These are phyloP conservation scores for Nesoenas mayeri DNA, from an alignment of 2,113 vertebrate species.

Conservation along the genomic window DNA sequence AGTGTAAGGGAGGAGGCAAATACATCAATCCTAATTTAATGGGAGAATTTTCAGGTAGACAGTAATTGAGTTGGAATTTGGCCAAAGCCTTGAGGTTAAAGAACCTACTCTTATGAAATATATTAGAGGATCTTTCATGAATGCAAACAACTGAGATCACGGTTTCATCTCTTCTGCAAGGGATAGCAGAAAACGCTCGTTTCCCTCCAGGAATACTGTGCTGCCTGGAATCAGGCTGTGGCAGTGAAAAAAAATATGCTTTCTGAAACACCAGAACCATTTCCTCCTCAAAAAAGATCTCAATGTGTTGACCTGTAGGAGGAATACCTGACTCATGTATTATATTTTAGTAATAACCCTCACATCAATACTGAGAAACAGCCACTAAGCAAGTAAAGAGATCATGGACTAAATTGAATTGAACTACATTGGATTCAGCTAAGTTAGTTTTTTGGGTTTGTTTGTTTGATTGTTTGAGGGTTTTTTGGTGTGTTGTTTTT, in stretches of 20 bases:
- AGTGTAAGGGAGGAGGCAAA: not conserved
- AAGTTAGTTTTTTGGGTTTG: not conserved
- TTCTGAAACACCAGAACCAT: not conserved
- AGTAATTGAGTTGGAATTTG: slow-evolving; percentile 39
- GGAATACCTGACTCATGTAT: slow-evolving; percentile 31
- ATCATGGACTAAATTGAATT: not conserved
- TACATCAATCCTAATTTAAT: not conserved
- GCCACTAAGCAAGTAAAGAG: not conserved
- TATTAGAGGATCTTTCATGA: not conserved
- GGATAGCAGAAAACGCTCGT: not conserved
- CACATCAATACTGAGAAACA: not conserved
- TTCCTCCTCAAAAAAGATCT: not conserved
- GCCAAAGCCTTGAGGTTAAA: slow-evolving; percentile 34
- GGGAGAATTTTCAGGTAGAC: slow-evolving; percentile 23
- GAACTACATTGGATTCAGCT: not conserved
- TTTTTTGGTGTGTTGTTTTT: not conserved
- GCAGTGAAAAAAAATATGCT: not conserved
- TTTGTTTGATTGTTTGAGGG: no score
- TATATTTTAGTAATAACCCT: not conserved
- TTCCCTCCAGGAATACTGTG: not conserved
- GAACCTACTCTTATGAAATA: not conserved
- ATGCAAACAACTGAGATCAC: not conserved
- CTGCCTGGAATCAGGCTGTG: not conserved
- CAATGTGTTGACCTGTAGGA: slow-evolving; percentile 20
- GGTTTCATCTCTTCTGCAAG: not conserved